A percentile compares a stretch with the other conserved stretches of the same genome.
phyloP scores from a whole-genome alignment of 2,888 invertebrate species.

The Iselma pallidipennis region DNA sequence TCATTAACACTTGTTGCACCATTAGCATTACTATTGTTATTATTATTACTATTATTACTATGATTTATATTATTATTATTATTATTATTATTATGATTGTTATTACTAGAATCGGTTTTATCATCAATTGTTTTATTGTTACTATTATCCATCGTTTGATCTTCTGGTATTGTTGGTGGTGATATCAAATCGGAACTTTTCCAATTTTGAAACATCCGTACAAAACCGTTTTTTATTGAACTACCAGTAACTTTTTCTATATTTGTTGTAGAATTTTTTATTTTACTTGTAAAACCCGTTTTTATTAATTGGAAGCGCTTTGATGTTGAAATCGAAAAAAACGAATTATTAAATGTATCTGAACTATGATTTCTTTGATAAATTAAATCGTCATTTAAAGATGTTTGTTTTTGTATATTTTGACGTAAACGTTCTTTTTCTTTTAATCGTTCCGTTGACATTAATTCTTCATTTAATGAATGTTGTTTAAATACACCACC shows the following conservation, averaged over 20 bases:
- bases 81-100: slow-evolving; percentile 11
- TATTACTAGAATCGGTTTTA: slow-evolving; percentile 39
- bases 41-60: slow-evolving; percentile 48
- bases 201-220: slow-evolving; percentile 83
- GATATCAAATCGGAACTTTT: slow-evolving; percentile 61
- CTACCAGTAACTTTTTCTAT: slow-evolving; percentile 77
- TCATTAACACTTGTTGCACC: slow-evolving; percentile 55
- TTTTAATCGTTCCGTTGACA: slow-evolving; percentile 81
- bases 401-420: slow-evolving; percentile 88
- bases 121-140: slow-evolving; percentile 32
- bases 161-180: slow-evolving; percentile 51
- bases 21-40: no score
- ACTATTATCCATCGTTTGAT: slow-evolving; percentile 39
- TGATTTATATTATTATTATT: slow-evolving; percentile 23
- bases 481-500: slow-evolving; percentile 78
- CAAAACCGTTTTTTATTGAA: slow-evolving; percentile 75
- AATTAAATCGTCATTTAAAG: slow-evolving; percentile 84
- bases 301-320: slow-evolving; percentile 77
- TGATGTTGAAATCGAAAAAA: slow-evolving; percentile 74
- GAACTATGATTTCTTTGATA: slow-evolving; percentile 69
- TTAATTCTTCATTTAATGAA: slow-evolving; percentile 86
- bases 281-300: slow-evolving; percentile 81
- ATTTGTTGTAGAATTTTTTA: slow-evolving; percentile 81
- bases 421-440: slow-evolving; percentile 82
- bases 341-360: slow-evolving; percentile 72